Evolutionary conservation across 2,888 invertebrate genomes (phyloP), one percentile per base, ranked within the genome.

Genomic region (Chydorus sphaericus): DNA sequence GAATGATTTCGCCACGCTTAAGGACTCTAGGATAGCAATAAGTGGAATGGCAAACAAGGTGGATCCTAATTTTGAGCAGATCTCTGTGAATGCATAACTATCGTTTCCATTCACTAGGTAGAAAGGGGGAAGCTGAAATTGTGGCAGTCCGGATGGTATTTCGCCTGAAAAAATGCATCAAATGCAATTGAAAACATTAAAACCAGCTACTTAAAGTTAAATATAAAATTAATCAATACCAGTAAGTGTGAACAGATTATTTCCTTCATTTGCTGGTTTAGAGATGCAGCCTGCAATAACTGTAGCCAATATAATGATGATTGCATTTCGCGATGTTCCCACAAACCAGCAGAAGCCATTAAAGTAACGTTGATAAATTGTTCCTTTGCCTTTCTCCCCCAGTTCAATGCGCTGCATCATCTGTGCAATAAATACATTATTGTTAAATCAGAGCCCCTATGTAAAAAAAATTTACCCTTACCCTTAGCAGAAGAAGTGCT

Each of bases 1-100:
- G 67, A 94, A 94, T 31, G 93, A 90, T 71, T 93, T 94, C 4
- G 91, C 92, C 61, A 94, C 94, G 10, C 94, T 94, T 1, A 94
- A 89, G 66, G 92, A 90, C 60, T 94, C 93, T 48, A 94, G 73
- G 1, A 94, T 85, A 0, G 86, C 90, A 61, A 94, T 85, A 30
- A 94, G 77, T 2, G 94, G 92, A 10, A 94, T 82, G 54, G 94
- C 75, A 29, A 86, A 72, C 60, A 93, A 81, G 0, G 91, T 89
- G 0, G 85, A 81, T 4, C 92, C 91, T 57, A 94, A 75, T 66
- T 85, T 74, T 14, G 73, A 66, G 7, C 81, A 62, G 78, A 86
- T 82, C 11, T 77, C 78, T 0, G 67, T 63, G 61, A 87, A 85
- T 53, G 66, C 18, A 49, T 55, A 55, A 10, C 49, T 33, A 6